Conservation (phyloP, 2,113 vertebrate genomes). For the Eubucco bourcierii region DNA sequence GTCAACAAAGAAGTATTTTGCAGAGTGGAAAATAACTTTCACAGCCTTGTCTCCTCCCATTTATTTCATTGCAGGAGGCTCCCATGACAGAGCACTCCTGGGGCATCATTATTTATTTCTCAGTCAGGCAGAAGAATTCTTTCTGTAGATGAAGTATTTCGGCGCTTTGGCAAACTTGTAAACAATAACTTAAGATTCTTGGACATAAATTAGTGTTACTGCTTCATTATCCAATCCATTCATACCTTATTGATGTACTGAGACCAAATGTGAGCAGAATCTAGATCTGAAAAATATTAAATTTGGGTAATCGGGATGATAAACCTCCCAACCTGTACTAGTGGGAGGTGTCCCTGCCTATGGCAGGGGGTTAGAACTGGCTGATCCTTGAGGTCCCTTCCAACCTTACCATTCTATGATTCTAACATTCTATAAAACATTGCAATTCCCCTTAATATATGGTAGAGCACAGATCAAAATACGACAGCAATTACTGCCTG, state of each 20-base stretch:
- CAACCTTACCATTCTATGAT: too few relatives aligned
- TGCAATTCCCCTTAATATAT: constrained; percentile 46
- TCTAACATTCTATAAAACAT: background rate
- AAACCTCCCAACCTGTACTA: constrained; percentile 25
- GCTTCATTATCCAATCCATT: constrained; percentile 68
- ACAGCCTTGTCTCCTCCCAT: background rate
- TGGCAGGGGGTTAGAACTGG: too few relatives aligned
- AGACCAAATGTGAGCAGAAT: constrained; percentile 65
- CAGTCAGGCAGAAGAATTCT: background rate
- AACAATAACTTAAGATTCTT: constrained; percentile 56
- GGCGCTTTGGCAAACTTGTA: constrained; percentile 30
- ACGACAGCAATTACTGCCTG: constrained; percentile 31
- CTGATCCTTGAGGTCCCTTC: too few relatives aligned
- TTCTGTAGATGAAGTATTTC: constrained; percentile 16
- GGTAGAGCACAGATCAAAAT: constrained; percentile 48
- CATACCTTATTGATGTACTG: constrained; percentile 65
- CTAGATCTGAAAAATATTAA: constrained; percentile 54
- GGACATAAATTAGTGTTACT: constrained; percentile 61
- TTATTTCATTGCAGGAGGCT: background rate
- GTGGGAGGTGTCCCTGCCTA: too few relatives aligned
- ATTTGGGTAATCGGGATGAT: constrained; percentile 40
- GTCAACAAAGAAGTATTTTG: background rate
- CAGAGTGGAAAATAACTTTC: background rate
- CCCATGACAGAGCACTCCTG: background rate
- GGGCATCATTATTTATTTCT: constrained; percentile 16